Evolutionary conservation across 92 coral and sea anemone genomes (phyloP).

Genomic region (Siderastrea radians): DNA sequence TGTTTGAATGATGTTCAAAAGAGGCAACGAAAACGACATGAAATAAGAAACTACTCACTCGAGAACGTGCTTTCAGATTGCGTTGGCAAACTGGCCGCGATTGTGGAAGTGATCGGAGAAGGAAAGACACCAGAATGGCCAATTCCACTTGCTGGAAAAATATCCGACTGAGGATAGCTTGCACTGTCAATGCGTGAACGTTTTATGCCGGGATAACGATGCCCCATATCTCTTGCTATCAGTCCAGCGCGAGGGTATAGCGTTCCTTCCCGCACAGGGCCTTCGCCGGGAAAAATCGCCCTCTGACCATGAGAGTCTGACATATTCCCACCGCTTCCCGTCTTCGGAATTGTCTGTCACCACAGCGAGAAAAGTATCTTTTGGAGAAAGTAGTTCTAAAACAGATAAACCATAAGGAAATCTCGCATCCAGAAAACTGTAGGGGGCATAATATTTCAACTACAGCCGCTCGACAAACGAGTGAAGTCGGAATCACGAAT

Average conservation of each 20-base stretch:
- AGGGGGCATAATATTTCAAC: constrained; percentile 52
- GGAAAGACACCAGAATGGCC: constrained; percentile 72
- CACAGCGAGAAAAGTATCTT: not conserved
- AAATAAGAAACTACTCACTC: constrained; percentile 57
- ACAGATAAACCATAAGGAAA: constrained; percentile 23
- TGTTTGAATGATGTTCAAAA: not conserved
- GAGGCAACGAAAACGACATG: not conserved
- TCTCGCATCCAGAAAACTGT: constrained; percentile 48
- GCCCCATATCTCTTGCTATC: constrained; percentile 52
- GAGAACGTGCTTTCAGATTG: constrained; percentile 78
- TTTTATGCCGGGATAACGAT: constrained; percentile 66
- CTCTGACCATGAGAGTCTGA: constrained; percentile 43
- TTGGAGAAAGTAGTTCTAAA: not conserved
- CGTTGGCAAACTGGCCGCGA: constrained; percentile 75
- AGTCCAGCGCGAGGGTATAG: constrained; percentile 44
- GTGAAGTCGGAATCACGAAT: constrained; percentile 13
- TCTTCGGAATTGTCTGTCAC: not conserved
- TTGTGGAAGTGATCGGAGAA: constrained; percentile 72
- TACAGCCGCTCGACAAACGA: constrained; percentile 17
- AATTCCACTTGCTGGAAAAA: constrained; percentile 57
- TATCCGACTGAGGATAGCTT: constrained; percentile 63
- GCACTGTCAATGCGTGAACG: constrained; percentile 82
- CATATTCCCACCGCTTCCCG: constrained; percentile 10
- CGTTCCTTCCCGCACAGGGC: constrained; percentile 22
- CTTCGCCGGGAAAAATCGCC: constrained; percentile 36